Base-by-base conservation (phyloP, 2,888 invertebrate genomes). In the Drosophila bunnanda region DNA sequence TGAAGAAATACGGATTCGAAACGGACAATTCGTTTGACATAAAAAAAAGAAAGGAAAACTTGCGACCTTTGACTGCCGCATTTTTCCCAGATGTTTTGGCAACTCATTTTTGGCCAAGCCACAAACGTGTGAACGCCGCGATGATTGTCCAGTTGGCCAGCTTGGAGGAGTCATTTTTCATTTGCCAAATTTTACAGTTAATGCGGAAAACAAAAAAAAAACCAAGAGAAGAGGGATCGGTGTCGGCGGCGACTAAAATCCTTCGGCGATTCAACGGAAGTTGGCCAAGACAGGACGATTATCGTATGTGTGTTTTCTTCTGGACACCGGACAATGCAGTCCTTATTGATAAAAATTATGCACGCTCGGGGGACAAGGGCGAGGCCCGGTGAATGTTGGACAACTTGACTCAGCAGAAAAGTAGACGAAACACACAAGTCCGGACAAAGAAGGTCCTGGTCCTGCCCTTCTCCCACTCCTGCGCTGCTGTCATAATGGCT, bases 341-440 rank as follows among this genome's bases (percentile, higher is more conserved):
- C 77, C 78, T 88, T 88, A 82, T 85, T 83, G 83, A 83, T 83
- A 88, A 85, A 86, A 88, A 88, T 88, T 83, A 88, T 85, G 88
- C 76, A 83, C 83, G 82, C 86, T 69, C 58, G 56, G 39, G 39
- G 55, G 44, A 82, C 76, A 88, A 82, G 69, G 52, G 59, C 41
- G 59, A 50, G 64, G 38, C 50, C 70, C 50, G 30, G 61, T 15
- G 22, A 20, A 58, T 80, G 84, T 87, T 87, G 84, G 86, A 69
- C 88, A 85, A 83, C 88, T 88, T 83, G 82, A 83, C 82, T 83
- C 82, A 83, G 82, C 82, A 83, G 20, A 83, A 83, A 82, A 43
- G 1, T 2, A 41, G 1, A 74, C 52, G 52, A 48, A 30, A 32
- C 55, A 52, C 65, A 66, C 71, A 68, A 60, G 39, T 17, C 64